Base-by-base conservation (phyloP, 2,113 vertebrate species). In the Corythornis vintsioides region DNA sequence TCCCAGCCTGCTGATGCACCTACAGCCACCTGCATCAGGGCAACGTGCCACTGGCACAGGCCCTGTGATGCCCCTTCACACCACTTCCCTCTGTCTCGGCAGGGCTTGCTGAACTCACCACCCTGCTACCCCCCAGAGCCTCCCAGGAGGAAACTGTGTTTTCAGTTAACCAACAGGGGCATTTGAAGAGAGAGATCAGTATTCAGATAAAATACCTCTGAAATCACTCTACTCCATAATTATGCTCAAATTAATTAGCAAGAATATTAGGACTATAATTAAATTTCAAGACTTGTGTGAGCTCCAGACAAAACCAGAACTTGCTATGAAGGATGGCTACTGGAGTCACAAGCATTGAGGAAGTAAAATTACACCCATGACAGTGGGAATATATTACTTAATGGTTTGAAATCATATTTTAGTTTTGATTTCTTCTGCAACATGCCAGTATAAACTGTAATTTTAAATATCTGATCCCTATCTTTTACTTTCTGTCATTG, bases 191-290 rank as follows among this genome's bases (percentile, higher is more conserved):
- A 66, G 56, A 47, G 59, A 97, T 95, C 88, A 93, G 35, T 73
- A 93, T 89, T 92, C 91, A 60, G 28, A n/a, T 28, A 56, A 78
- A 94, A 77, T 77, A 80, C 35, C 43, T 82, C 88, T 79, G 93
- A 95, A 95, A 91, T 93, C 61, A 70, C 84, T 92, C 78, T 83
- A 73, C 83, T 67, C 65, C 74, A 40, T 93, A 90, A 97, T 96
- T 94, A 87, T 57, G 53, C 69, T 92, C 83, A 88, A 82, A 90
- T 96, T 94, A 89, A 94, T 96, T 96, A 95, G 64, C 53, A 88
- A 76, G 79, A 65, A 67, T 95, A 94, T 95, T 95, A 93, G 90
- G 92, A 89, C 61, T 59, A 38, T 96, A 93, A 96, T 94, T 95
- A 94, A 89, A 73, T 92, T 93, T 61, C 67, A 77, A 75, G 73